Evolutionary conservation across 2,113 vertebrate species (phyloP).

Genomic region (Zosterops borbonicus): DNA sequence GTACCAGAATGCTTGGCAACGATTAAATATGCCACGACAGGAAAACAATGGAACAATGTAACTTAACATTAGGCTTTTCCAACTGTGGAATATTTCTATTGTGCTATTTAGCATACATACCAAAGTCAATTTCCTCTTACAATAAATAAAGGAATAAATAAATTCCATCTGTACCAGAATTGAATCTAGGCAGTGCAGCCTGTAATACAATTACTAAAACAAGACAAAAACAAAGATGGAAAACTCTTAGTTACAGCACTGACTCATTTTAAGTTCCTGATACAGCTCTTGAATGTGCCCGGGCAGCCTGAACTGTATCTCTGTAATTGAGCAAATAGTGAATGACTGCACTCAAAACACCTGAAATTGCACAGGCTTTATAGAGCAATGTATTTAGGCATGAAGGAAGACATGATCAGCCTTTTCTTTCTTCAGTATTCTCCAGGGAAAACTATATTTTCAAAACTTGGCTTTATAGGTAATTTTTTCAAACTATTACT

Average conservation of each 20-base stretch:
- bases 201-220: not conserved
- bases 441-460: not conserved
- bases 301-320: not conserved
- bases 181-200: not conserved
- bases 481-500: not conserved
- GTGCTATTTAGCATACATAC: not conserved
- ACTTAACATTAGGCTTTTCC: not conserved
- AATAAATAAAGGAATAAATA: not conserved
- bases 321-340: not conserved
- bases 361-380: not conserved
- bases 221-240: not conserved
- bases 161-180: not conserved
- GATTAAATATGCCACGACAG: not conserved
- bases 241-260: not conserved
- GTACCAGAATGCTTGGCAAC: not conserved
- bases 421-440: not conserved
- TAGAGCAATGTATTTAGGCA: not conserved
- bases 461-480: not conserved
- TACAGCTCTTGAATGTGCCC: not conserved
- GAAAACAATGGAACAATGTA: slow-evolving; percentile 18
- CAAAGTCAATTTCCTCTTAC: not conserved
- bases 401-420: not conserved
- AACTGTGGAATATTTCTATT: not conserved
- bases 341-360: not conserved
- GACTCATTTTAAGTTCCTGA: not conserved